A percentile compares a stretch with the other conserved stretches of the same genome.
phyloP scores from a whole-genome alignment of 2,113 vertebrate genomes.

The Perca flavescens region DNA sequence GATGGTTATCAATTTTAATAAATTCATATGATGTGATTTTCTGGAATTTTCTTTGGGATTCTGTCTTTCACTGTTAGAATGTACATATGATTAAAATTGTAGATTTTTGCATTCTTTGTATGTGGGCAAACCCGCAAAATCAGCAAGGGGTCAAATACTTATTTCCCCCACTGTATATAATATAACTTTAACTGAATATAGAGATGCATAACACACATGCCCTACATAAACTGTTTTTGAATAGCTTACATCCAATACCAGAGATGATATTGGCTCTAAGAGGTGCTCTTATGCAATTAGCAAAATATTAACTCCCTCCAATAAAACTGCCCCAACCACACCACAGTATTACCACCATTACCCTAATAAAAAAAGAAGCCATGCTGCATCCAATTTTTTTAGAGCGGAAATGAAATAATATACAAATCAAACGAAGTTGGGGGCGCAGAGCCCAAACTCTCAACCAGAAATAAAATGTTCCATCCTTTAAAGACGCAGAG shows the following conservation, averaged over 20 bases:
- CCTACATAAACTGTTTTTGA: background rate
- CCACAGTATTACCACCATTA: conserved; percentile 1
- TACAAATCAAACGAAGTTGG: conserved; percentile 88
- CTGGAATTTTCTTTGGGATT: too few relatives aligned
- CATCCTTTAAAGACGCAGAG: conserved; percentile 90
- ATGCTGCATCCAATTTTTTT: conserved; percentile 88
- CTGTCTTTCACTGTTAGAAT: too few relatives aligned
- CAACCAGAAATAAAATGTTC: conserved; percentile 90
- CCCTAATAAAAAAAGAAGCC: conserved; percentile 57
- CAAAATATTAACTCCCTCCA: conserved; percentile 85
- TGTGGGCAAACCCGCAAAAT: too few relatives aligned
- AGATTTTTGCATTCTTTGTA: too few relatives aligned
- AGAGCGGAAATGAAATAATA: conserved; percentile 94
- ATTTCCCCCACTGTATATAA: too few relatives aligned
- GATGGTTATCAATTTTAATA: too few relatives aligned
- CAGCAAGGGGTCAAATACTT: too few relatives aligned
- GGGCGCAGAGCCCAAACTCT: conserved; percentile 71
- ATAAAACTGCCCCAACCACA: conserved; percentile 8
- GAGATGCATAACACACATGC: too few relatives aligned
- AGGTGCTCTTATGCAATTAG: conserved; percentile 86
- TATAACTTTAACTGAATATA: background rate
- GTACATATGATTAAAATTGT: too few relatives aligned
- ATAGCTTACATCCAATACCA: conserved; percentile 78
- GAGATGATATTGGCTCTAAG: conserved; percentile 86
- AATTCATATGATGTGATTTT: too few relatives aligned